phyloP scores from a whole-genome alignment of 2,888 invertebrate species.

The Scaptomyza flava region DNA sequence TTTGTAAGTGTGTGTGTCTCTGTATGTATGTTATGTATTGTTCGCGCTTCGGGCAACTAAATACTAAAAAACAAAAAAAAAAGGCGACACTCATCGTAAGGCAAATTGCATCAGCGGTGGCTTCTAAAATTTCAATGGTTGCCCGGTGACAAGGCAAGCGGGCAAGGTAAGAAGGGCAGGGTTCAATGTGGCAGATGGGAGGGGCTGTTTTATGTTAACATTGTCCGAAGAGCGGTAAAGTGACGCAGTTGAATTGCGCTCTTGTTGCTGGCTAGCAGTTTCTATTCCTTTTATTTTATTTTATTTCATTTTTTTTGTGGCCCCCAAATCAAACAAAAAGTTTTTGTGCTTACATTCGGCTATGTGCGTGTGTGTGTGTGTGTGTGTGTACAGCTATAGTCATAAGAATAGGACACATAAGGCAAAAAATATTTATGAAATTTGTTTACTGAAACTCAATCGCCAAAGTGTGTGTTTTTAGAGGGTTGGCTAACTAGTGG shows the following conservation, averaged over 20 bases:
- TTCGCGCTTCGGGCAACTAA: conserved; percentile 4
- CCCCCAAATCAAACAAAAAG: conserved; percentile 5
- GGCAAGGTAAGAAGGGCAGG: conserved; percentile 2
- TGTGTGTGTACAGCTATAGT: neutral
- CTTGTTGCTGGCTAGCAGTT: conserved; percentile 16
- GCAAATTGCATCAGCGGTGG: conserved; percentile 30
- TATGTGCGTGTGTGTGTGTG: no score
- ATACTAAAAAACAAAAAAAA: conserved; percentile 44
- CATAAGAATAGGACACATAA: neutral
- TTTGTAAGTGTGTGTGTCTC: neutral
- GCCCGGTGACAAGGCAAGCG: conserved; percentile 8
- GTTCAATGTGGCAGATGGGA: neutral
- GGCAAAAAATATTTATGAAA: neutral
- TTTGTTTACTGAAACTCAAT: conserved; percentile 1
- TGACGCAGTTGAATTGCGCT: conserved; percentile 37
- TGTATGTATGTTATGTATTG: conserved; percentile 7
- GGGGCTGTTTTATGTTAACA: neutral
- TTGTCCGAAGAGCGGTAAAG: conserved; percentile 17
- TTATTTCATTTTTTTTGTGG: neutral
- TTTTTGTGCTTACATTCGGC: no score
- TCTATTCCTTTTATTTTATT: neutral
- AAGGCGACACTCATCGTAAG: conserved; percentile 43
- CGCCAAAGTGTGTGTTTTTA: neutral
- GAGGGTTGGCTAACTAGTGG: neutral
- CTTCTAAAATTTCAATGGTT: conserved; percentile 45